Base-by-base conservation (phyloP, 2,888 invertebrate species). In the Agriopis leucophaearia region DNA sequence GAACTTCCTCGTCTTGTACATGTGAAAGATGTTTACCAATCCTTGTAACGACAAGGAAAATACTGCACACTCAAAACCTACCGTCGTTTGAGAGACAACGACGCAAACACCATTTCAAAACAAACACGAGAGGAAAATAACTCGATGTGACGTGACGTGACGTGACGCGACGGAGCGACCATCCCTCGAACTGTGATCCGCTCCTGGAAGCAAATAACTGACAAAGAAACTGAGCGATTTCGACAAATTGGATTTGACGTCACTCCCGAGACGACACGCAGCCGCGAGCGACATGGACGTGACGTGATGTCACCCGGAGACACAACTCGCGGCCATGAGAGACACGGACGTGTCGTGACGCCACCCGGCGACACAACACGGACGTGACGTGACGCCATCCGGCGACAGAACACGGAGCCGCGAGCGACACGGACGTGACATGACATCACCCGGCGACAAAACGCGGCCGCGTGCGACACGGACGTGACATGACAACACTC, bases 221-320 rank as follows among this genome's bases (percentile, higher is more conserved):
- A 12, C 42, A 42, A 44, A 50, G 56, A 36, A 57, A 44, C 57
- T 57, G 64, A 64, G 40, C 42, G 64, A 57, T 57, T 51, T 57
- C 56, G 35, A 44, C 64, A 57, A 57, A 57, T 56, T 63, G 48
- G 27, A 63, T 63, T 63, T 56, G 56, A 35, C 48, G 55, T 44
- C 44, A n/a, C 44, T 44, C n/a, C 44, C 44, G 44, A 44, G 44
- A 13, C 13, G 44, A n/a, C 51, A 38, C 59, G 36, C 18, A 4
- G 27, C 27, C 27, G 27, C 27, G 27, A 2, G 27, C 27, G 27
- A 2, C 27, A 27, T 4, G 27, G 45, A 16, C 38, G n/a, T 18
- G 57, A 44, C 44, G 15, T 16, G n/a, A 47, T 16, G 16, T n/a
- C 45, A n/a, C 7, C 15, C 45, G 7, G 47, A 12, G 44, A 44